Percentiles rank a stretch among this genome's conserved stretches.
These are phyloP conservation scores for Nephrotoma guestfalica DNA, from an alignment of 2,888 invertebrate genomes.

Conservation along the genomic window DNA sequence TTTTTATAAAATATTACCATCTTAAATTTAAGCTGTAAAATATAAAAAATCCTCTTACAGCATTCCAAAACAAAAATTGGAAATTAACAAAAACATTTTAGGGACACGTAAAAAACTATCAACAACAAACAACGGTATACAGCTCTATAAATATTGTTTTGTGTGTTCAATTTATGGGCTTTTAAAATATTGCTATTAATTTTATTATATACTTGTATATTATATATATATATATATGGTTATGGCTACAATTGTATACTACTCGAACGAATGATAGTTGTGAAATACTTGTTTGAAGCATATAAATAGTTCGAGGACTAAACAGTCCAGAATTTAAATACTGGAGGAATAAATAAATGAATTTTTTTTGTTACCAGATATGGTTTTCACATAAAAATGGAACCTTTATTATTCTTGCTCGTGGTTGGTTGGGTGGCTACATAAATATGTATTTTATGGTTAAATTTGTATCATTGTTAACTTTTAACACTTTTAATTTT, in stretches of 20 bases:
- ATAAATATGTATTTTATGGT: background rate
- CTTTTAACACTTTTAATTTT: background rate
- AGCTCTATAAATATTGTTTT: background rate
- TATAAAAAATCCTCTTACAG: too few relatives aligned
- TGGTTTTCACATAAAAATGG: background rate
- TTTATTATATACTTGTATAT: background rate
- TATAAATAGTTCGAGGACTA: background rate
- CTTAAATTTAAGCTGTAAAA: too few relatives aligned
- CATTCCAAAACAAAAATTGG: background rate
- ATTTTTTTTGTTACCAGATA: background rate
- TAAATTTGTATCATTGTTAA: background rate
- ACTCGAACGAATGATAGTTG: background rate
- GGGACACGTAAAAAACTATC: background rate
- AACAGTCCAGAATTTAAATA: background rate
- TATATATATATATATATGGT: background rate
- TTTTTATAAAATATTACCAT: too few relatives aligned
- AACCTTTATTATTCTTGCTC: background rate
- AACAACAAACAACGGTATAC: background rate
- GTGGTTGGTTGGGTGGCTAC: background rate
- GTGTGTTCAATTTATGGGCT: background rate
- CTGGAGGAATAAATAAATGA: background rate
- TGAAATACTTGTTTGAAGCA: background rate
- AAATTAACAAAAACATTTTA: background rate
- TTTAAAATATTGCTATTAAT: background rate
- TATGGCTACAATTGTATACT: background rate